phyloP scores from a whole-genome alignment of 2,888 invertebrate species.

The Sisyra nigra region DNA sequence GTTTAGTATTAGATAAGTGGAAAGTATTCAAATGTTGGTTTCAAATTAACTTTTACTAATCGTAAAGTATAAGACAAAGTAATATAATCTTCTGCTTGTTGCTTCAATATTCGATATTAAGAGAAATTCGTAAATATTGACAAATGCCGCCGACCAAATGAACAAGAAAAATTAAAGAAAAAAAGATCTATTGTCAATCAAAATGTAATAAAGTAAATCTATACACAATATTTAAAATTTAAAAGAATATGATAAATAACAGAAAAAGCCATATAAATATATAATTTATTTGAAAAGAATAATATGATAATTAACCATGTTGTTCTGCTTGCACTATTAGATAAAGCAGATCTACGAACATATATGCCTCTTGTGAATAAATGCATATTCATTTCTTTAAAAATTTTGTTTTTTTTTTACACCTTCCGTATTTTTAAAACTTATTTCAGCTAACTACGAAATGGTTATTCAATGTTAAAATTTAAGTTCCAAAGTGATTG shows the following conservation, averaged over 20 bases:
- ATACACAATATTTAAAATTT: background rate
- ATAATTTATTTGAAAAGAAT: conserved; percentile 3
- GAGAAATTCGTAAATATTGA: background rate
- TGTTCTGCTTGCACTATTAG: conserved; percentile 10
- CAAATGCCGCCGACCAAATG: conserved; percentile 2
- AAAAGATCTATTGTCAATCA: background rate
- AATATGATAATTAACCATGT: conserved; percentile 9
- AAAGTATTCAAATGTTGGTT: no score
- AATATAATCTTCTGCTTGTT: background rate
- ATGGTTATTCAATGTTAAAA: no score
- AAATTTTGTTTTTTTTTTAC: no score
- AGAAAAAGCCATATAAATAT: background rate
- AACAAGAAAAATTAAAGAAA: background rate
- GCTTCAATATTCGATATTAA: background rate
- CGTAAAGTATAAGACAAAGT: no score
- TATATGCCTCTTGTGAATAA: conserved; percentile 14
- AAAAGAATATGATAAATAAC: conserved; percentile 1
- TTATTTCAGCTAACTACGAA: no score
- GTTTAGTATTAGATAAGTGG: no score
- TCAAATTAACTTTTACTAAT: no score
- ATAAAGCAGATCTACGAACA: conserved; percentile 10
- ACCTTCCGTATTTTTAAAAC: no score
- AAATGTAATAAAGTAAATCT: background rate
- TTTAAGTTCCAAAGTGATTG: no score
- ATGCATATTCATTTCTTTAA: conserved; percentile 19